phyloP scores from a whole-genome alignment of 2,113 vertebrate genomes.

The Trematomus loennbergii region DNA sequence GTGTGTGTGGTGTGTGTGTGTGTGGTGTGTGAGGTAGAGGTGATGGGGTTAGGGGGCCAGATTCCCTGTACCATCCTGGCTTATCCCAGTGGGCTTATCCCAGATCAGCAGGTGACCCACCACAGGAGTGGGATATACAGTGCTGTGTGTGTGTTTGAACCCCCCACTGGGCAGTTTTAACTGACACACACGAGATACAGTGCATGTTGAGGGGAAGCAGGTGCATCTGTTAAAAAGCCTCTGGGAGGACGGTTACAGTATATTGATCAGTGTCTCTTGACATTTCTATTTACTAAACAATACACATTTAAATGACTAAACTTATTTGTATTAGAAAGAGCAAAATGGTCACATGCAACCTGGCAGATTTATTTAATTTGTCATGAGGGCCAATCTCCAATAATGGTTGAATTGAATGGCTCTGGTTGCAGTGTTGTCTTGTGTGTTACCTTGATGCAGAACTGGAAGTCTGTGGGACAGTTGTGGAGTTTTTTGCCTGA shows the following conservation, averaged over 20 bases:
- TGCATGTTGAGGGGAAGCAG: background rate
- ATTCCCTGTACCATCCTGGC: conserved; percentile 69
- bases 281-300: background rate
- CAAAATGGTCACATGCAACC: background rate
- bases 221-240: background rate
- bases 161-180: conserved; percentile 56
- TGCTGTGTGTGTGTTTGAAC: conserved; percentile 56
- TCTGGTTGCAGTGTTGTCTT: background rate
- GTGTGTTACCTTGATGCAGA: conserved; percentile 92
- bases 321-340: background rate
- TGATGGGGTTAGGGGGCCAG: conserved; percentile 52
- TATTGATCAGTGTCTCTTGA: background rate
- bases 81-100: conserved; percentile 76
- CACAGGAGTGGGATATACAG: conserved; percentile 54
- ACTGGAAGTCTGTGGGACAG: conserved; percentile 91
- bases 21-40: conserved; percentile 18
- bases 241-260: background rate
- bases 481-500: conserved; percentile 89
- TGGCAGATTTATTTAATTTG: too few species aligned
- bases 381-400: background rate
- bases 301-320: background rate
- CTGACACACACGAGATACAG: conserved; percentile 19
- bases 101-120: conserved; percentile 77
- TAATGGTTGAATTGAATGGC: background rate
- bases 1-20: conserved; percentile 27